Evolutionary conservation across 2,797 vertebrate species (phyloP).

Genomic region (Nothura maculosa): DNA sequence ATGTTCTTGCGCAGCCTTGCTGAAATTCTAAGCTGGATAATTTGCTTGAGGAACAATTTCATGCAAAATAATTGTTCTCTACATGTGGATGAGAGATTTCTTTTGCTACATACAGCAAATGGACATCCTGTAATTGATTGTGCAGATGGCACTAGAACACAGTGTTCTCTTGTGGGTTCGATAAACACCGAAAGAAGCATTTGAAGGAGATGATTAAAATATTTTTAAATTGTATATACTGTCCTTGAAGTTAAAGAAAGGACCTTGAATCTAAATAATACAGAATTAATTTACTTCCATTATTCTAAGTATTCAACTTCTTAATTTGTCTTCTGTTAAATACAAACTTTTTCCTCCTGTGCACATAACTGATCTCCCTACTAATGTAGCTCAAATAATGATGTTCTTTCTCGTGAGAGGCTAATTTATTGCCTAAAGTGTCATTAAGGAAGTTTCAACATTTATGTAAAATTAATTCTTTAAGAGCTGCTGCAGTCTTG

Average conservation of each 20-base stretch:
- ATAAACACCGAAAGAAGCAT: neutral
- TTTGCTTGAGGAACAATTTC: neutral
- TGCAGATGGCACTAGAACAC: neutral
- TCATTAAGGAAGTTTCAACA: constrained; percentile 26
- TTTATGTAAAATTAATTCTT: constrained; percentile 37
- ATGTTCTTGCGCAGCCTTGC: neutral
- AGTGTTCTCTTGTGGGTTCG: neutral
- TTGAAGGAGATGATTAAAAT: neutral
- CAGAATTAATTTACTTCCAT: constrained; percentile 18
- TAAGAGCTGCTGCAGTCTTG: neutral
- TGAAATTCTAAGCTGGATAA: neutral
- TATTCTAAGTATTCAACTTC: neutral
- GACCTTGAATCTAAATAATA: neutral
- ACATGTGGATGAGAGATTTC: neutral
- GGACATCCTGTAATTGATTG: neutral
- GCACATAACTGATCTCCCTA: neutral
- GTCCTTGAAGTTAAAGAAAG: constrained; percentile 35
- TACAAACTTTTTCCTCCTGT: constrained; percentile 45
- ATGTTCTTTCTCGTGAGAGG: constrained; percentile 26
- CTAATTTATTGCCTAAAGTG: constrained; percentile 30
- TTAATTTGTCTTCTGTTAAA: constrained; percentile 58
- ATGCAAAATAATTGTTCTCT: neutral
- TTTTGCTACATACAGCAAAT: neutral
- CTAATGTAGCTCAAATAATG: constrained; percentile 31
- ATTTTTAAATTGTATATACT: neutral